Evolutionary conservation across 92 coral and sea anemone genomes (phyloP).

Genomic region (Pocillopora grandis): DNA sequence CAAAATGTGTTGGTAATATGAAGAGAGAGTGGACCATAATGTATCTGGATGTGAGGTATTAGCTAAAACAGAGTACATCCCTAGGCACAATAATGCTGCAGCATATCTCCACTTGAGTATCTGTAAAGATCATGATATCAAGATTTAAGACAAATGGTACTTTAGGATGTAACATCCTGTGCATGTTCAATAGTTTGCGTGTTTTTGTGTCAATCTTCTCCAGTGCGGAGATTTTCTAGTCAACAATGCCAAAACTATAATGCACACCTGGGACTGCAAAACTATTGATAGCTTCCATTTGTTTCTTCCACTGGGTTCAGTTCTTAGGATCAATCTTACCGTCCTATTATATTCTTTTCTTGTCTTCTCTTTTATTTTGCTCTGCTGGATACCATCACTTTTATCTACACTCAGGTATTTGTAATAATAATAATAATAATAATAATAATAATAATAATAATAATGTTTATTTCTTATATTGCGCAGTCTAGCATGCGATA

Average conservation of each 20-base stretch:
- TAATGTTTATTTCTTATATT: no score
- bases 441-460: no score
- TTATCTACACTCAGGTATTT: no score
- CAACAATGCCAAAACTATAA: conserved; percentile 5
- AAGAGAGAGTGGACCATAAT: conserved; percentile 37
- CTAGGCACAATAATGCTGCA: conserved; percentile 7
- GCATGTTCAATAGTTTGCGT: conserved; percentile 9
- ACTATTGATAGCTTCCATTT: conserved; percentile 22
- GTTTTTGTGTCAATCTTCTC: conserved; percentile 20
- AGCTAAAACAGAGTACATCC: background rate
- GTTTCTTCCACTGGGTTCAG: conserved; percentile 5
- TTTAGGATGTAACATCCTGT: conserved; percentile 2
- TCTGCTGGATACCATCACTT: no score
- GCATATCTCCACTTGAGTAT: conserved; percentile 3
- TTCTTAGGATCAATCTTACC: conserved; percentile 15
- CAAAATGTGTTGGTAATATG: background rate
- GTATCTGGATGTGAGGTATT: conserved; percentile 14
- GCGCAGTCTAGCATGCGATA: no score
- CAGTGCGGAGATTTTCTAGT: conserved; percentile 8
- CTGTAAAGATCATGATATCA: background rate
- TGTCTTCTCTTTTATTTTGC: no score
- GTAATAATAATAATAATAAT: no score
- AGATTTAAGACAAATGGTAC: background rate
- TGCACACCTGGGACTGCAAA: conserved; percentile 4
- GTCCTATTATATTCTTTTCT: background rate